Evolutionary conservation across 2,797 vertebrate genomes (phyloP).

Genomic region (Neoniphon sammara): DNA sequence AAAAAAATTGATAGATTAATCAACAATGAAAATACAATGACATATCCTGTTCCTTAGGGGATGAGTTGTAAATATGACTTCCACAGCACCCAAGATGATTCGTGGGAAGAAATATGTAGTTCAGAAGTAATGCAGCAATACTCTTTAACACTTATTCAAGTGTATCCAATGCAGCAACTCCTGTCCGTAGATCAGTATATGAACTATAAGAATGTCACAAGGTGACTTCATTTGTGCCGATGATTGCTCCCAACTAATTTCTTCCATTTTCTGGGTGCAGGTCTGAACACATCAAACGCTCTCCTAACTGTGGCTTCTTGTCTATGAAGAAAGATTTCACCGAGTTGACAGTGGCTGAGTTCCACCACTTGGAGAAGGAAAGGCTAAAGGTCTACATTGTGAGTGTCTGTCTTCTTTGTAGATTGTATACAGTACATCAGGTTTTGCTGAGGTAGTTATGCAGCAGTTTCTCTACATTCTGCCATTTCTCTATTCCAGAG

Average conservation of each 20-base stretch:
- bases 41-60: no score
- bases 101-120: background rate
- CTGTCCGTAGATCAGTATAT: background rate
- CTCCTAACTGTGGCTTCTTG: constrained; percentile 82
- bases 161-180: background rate
- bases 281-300: constrained; percentile 81
- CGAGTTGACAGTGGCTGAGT: constrained; percentile 83
- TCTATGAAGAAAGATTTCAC: constrained; percentile 78
- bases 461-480: background rate
- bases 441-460: background rate
- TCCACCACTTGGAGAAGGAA: constrained; percentile 81
- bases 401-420: constrained; percentile 48
- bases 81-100: background rate
- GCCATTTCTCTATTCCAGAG: constrained; percentile 61
- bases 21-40: no score
- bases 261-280: constrained; percentile 60
- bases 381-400: constrained; percentile 84
- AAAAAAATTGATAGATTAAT: no score
- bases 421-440: background rate
- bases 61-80: no score
- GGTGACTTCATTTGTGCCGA: background rate
- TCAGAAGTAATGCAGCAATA: background rate
- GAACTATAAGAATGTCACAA: background rate
- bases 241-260: background rate
- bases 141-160: background rate